Evolutionary conservation across 2,888 invertebrate species (phyloP).

Genomic region (Lucinisca nassula): DNA sequence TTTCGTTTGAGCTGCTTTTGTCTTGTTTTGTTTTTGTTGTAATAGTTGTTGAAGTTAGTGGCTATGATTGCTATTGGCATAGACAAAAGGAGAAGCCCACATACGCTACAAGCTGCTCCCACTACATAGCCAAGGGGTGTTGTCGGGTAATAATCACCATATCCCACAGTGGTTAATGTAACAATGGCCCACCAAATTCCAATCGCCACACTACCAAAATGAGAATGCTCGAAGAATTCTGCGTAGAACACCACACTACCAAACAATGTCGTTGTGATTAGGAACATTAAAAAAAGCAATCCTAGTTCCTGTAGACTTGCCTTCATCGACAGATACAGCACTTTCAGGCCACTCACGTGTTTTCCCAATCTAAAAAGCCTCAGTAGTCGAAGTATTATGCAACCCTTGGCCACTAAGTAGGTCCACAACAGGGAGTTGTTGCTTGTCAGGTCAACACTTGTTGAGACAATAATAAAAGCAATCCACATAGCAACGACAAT

Average conservation of each 20-base stretch:
- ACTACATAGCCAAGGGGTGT: conserved; percentile 72
- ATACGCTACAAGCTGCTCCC: conserved; percentile 73
- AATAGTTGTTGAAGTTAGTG: conserved; percentile 79
- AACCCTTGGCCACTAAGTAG: conserved; percentile 38
- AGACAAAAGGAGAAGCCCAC: conserved; percentile 76
- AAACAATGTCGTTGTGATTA: conserved; percentile 81
- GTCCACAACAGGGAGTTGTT: conserved; percentile 43
- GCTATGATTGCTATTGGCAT: conserved; percentile 82
- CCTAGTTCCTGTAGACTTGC: conserved; percentile 80
- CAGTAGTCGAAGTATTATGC: conserved; percentile 60
- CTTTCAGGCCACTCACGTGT: conserved; percentile 73
- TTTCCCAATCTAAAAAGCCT: conserved; percentile 65
- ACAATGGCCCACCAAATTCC: conserved; percentile 84
- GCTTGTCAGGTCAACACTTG: background rate
- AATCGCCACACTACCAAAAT: conserved; percentile 75
- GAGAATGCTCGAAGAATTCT: conserved; percentile 66
- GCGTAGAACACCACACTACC: conserved; percentile 82
- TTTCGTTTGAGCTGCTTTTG: conserved; percentile 58
- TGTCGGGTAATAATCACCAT: conserved; percentile 79
- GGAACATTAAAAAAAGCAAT: conserved; percentile 79
- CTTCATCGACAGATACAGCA: conserved; percentile 79
- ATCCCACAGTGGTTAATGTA: conserved; percentile 84
- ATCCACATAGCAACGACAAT: conserved; percentile 64
- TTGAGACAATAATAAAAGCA: conserved; percentile 21
- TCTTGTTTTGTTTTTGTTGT: conserved; percentile 67